Conservation (phyloP, 2,113 vertebrate species). For the Daubentonia madagascariensis region DNA sequence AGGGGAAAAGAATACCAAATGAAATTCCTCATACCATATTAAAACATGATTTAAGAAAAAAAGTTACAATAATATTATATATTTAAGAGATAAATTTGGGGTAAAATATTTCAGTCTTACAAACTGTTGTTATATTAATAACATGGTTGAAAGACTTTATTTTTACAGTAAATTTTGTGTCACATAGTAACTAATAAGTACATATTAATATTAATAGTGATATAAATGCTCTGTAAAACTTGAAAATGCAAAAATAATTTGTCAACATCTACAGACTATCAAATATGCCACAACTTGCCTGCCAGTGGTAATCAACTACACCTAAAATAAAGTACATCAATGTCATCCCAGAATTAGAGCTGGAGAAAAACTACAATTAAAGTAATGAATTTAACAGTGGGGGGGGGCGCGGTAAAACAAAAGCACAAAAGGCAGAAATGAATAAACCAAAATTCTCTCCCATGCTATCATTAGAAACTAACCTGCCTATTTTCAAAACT, state of each 20-base stretch:
- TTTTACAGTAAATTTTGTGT: slow-evolving; percentile 20
- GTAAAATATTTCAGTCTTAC: background rate
- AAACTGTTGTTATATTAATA: background rate
- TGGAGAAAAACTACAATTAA: background rate
- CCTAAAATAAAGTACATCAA: background rate
- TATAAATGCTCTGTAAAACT: background rate
- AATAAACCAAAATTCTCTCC: background rate
- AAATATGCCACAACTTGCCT: background rate
- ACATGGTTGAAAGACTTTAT: background rate
- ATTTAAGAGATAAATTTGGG: background rate
- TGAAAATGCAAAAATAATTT: slow-evolving; percentile 38
- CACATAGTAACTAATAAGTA: background rate
- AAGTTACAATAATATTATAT: background rate
- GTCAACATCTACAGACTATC: background rate
- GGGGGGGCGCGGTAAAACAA: background rate
- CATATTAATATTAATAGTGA: background rate
- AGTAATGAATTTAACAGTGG: background rate
- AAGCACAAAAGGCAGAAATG: background rate
- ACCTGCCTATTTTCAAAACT: background rate
- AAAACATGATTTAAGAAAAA: background rate
- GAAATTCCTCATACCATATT: background rate
- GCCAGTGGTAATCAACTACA: background rate
- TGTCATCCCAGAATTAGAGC: background rate
- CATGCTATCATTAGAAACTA: background rate
- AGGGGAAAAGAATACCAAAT: background rate